These are phyloP conservation scores for Mactromeris polynyma DNA, from an alignment of 2,888 invertebrate species.

Conservation along the genomic window DNA sequence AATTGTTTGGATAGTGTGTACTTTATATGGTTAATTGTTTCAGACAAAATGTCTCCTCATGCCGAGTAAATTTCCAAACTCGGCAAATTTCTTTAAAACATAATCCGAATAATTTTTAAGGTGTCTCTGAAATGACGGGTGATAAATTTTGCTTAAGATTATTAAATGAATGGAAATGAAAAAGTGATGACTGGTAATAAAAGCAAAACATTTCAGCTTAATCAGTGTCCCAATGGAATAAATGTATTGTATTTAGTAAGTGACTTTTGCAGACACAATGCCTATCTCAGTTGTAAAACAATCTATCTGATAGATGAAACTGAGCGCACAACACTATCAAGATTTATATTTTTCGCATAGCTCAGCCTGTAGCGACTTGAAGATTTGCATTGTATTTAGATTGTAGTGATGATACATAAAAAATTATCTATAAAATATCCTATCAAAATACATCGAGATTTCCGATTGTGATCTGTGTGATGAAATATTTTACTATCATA, in stretches of 20 bases:
- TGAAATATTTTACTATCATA: neutral
- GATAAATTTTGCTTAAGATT: neutral
- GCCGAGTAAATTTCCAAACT: neutral
- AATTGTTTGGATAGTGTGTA: neutral
- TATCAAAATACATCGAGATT: neutral
- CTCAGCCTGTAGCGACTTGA: neutral
- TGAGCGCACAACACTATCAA: neutral
- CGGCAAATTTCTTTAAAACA: neutral
- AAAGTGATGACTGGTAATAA: neutral
- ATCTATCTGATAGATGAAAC: neutral
- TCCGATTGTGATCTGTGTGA: neutral
- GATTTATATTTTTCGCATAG: neutral
- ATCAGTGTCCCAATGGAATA: neutral
- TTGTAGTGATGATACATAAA: neutral
- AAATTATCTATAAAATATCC: neutral
- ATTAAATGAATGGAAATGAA: constrained; percentile 15
- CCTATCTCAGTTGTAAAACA: neutral
- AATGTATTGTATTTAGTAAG: constrained; percentile 13
- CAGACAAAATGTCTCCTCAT: neutral
- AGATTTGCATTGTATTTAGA: constrained; percentile 20
- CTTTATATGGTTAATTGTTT: neutral
- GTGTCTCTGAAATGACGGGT: neutral
- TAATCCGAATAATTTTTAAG: neutral
- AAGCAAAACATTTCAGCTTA: neutral
- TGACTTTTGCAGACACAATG: constrained; percentile 10